Evolutionary conservation across 2,888 invertebrate genomes (phyloP), one percentile per base, ranked within the genome.

Genomic region (Agriopis marginaria): DNA sequence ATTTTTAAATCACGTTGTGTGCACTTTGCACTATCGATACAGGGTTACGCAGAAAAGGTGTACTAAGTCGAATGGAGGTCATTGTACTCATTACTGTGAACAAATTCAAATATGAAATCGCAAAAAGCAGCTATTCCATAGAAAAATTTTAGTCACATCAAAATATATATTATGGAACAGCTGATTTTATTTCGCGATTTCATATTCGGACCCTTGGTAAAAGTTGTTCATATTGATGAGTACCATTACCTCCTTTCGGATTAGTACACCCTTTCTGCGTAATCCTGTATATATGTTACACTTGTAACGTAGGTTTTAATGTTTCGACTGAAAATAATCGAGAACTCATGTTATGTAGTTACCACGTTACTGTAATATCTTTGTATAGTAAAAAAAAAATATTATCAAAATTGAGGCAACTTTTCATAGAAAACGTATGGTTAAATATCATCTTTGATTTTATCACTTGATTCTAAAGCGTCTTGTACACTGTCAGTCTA

Each of bases 331-430:
- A 75, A 63, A 39, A 45, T 7, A 67, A 74, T 74, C 75, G 76
- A 75, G 76, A 77, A 66, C 72, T 76, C 70, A 78, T 78, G 78
- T 77, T 79, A 66, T 71, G 75, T 81, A 82, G 86, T 84, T 84
- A 86, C 85, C 85, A 83, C 71, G 70, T 71, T 72, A 66, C 17
- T 60, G 8, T 47, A 51, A 53, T 59, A 17, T 7, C 60, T 62
- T 51, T 47, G 60, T 50, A 58, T 61, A 51, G 39, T 11, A n/a
- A 9, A 32, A 11, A 32, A 11, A 62, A 40, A 42, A 10, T 23
- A 56, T 54, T 47, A 51, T 45, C 23, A 40, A 62, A 66, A 49
- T 40, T 45, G 42, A 55, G 32, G 50, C 32, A 39, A 63, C 42
- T 7, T 4, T 0, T 14, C 40, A 0, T 39, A 5, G 17, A n/a